Percentiles rank a stretch among this genome's conserved stretches.
phyloP scores from a whole-genome alignment of 2,888 invertebrate species.

The Hololepta plana region DNA sequence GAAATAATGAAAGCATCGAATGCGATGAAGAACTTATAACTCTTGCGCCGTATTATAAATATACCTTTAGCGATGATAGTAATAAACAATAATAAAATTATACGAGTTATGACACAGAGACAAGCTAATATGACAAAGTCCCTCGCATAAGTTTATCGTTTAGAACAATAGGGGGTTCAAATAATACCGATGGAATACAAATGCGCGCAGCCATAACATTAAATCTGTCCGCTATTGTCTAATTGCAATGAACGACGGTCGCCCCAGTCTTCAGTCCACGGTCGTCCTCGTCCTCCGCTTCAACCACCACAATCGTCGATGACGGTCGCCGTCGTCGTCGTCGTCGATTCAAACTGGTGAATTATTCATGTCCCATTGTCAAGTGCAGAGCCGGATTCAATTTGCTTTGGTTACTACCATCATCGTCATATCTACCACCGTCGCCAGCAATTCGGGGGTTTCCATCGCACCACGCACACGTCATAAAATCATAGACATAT shows the following conservation, averaged over 20 bases:
- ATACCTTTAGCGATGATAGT: too few relatives aligned
- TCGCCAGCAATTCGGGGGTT: too few relatives aligned
- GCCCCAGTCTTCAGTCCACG: slow-evolving; percentile 20
- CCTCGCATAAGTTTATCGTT: slow-evolving; percentile 22
- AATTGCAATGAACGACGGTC: slow-evolving; percentile 24
- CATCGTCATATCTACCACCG: too few relatives aligned
- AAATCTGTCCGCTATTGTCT: slow-evolving; percentile 25
- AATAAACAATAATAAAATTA: slow-evolving; percentile 9
- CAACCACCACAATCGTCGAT: slow-evolving; percentile 11
- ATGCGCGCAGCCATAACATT: slow-evolving; percentile 25
- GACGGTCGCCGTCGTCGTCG: slow-evolving; percentile 2
- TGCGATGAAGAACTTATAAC: too few relatives aligned
- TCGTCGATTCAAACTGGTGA: too few relatives aligned
- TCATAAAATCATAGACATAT: slow-evolving; percentile 17
- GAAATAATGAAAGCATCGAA: too few relatives aligned
- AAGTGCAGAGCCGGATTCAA: too few relatives aligned
- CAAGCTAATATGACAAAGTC: slow-evolving; percentile 23
- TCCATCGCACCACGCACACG: too few relatives aligned
- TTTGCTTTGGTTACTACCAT: too few relatives aligned
- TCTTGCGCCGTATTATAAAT: too few relatives aligned
- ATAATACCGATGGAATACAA: slow-evolving; percentile 23
- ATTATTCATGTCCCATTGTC: too few relatives aligned
- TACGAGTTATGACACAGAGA: slow-evolving; percentile 18
- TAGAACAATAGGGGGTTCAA: slow-evolving; percentile 24
- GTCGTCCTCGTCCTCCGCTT: slow-evolving; percentile 18